These are phyloP conservation scores for Liasis olivaceus DNA, from an alignment of 2,797 vertebrate species.

Conservation along the genomic window DNA sequence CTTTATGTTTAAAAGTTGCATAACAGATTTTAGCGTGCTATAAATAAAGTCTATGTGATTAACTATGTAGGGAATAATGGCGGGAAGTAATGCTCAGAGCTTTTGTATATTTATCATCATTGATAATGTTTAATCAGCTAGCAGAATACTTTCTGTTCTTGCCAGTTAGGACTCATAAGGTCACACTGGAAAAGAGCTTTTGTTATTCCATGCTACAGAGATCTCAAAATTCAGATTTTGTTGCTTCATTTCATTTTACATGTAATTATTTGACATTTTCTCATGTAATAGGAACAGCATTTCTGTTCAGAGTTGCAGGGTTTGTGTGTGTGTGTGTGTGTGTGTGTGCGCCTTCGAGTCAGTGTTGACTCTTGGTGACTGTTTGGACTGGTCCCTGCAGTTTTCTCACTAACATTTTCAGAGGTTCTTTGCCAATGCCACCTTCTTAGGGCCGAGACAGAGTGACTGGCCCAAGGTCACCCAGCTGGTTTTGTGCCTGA, in stretches of 20 bases:
- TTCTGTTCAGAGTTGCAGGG: constrained; percentile 40
- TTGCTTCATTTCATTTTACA: constrained; percentile 47
- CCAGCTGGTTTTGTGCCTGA: neutral
- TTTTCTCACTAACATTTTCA: neutral
- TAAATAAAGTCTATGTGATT: constrained; percentile 58
- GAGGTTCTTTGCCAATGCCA: neutral
- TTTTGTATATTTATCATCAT: constrained; percentile 50
- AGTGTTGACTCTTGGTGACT: neutral
- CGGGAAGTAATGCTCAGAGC: constrained; percentile 24
- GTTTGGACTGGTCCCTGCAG: neutral
- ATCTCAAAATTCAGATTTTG: constrained; percentile 47
- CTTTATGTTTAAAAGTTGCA: constrained; percentile 50
- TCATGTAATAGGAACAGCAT: neutral
- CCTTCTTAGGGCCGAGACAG: neutral
- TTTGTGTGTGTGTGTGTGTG: neutral
- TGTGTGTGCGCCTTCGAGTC: neutral
- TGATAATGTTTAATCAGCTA: constrained; percentile 47
- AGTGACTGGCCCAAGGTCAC: neutral
- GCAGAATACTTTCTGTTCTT: constrained; percentile 3
- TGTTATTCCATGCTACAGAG: constrained; percentile 48
- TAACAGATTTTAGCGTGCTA: constrained; percentile 44
- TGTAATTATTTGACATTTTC: constrained; percentile 37
- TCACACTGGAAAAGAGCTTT: constrained; percentile 45
- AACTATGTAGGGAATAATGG: constrained; percentile 48
- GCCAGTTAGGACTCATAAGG: constrained; percentile 29